Base-by-base conservation (phyloP, 2,888 invertebrate genomes). In the Scaptodrosophila latifasciaeformis region DNA sequence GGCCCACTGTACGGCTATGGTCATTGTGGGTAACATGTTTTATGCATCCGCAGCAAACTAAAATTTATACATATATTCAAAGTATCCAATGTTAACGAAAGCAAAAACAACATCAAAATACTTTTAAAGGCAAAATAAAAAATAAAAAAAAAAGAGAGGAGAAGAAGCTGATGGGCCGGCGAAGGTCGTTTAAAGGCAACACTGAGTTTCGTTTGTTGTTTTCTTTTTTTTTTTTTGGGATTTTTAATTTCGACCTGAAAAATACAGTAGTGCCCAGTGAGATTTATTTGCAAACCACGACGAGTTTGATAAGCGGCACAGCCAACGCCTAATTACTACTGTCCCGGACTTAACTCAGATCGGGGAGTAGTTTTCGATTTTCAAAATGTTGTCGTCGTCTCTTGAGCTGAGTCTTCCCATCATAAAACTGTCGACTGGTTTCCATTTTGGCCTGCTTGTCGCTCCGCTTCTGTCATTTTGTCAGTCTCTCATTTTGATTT, bases 131-230 rank as follows among this genome's bases (percentile, higher is more conserved):
- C 56, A 70, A 54, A 50, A 51, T 50, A 46, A 49, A 63, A 68
- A 70, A 74, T 74, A n/a, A n/a, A n/a, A n/a, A n/a, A n/a, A n/a
- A n/a, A n/a, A n/a, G n/a, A n/a, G n/a, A n/a, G n/a, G n/a, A n/a
- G n/a, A n/a, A n/a, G n/a, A n/a, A n/a, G n/a, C n/a, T n/a, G n/a
- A n/a, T n/a, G n/a, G n/a, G n/a, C n/a, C n/a, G 62, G 68, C 74
- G 80, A 76, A 76, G 75, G 75, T 80, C 80, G 75, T 80, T 70
- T 50, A 62, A 75, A 67, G 57, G 71, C 69, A 62, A 60, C 58
- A 63, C 52, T 47, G 47, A 37, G 34, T 37, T 15, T 24, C 42
- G 2, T 21, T 6, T 19, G 34, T 34, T 27, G 15, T 35, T 50
- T 13, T 12, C 12, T 1, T 4, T 12, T 52, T 66, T 66, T 65